Conservation (phyloP, 2,113 vertebrate species). For the Cephalopterus ornatus region DNA sequence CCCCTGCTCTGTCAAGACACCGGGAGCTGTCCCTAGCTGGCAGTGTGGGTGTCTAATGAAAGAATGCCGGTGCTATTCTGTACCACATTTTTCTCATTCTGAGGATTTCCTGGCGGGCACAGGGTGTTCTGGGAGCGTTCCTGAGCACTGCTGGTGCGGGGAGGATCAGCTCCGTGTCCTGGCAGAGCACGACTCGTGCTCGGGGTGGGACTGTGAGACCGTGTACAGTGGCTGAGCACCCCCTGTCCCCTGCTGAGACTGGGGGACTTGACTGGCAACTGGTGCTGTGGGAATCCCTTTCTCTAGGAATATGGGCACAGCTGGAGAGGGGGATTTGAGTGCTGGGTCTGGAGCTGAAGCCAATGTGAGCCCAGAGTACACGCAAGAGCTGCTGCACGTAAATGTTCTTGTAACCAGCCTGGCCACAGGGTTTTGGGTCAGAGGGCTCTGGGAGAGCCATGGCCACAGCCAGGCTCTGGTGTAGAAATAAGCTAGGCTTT, state of each 20-base stretch:
- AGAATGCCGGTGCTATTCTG: background rate
- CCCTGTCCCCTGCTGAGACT: background rate
- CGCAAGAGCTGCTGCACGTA: rapidly evolving
- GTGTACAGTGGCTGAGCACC: background rate
- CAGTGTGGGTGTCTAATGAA: background rate
- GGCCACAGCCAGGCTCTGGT: background rate
- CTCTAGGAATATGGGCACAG: rapidly evolving
- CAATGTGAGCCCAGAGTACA: background rate
- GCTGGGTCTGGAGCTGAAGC: background rate
- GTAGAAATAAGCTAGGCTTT: background rate
- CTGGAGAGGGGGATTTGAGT: background rate
- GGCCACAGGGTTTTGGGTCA: background rate
- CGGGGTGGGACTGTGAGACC: background rate
- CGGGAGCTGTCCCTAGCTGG: background rate
- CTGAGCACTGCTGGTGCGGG: rapidly evolving
- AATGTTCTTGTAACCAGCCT: background rate
- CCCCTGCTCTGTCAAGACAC: background rate
- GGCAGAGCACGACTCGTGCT: background rate
- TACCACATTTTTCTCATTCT: slow-evolving; percentile 59
- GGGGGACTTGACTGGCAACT: background rate
- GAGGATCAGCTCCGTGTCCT: background rate
- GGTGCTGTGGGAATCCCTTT: background rate
- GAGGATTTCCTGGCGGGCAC: background rate
- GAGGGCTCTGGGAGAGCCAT: background rate
- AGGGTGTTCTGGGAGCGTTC: background rate